Base-by-base conservation (phyloP, 2,888 invertebrate species). In the Polydrusus cervinus region DNA sequence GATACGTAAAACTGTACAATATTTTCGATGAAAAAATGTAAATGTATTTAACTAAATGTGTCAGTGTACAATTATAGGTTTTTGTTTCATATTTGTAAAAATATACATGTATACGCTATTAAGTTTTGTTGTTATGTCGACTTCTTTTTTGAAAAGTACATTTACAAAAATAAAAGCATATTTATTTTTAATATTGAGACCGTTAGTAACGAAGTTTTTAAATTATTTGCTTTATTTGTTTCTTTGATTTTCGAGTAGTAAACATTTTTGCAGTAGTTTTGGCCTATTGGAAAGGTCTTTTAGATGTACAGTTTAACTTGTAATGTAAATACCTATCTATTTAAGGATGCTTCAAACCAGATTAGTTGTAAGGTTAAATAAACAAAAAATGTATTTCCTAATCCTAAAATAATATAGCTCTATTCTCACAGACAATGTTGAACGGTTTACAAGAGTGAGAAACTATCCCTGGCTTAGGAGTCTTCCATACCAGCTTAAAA, bases 1-100 rank as follows among this genome's bases (percentile, higher is more conserved):
- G 84, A 87, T 87, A 87, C 87, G 87, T 87, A 87, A 87, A 84
- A 84, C 85, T 86, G 87, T 87, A 87, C 87, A 87, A 87, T 87
- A 87, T 86, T 84, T 84, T 82, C 81, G 65, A 78, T 79, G 81
- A 81, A 79, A 80, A 80, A 81, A 80, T 82, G 83, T 84, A 82
- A 83, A 84, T 81, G 81, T 82, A 75, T 74, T 69, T 71, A 38
- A 65, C 43, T 69, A 80, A 78, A 67, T 76, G 71, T 78, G 73
- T 72, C 74, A 76, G 71, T 81, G 81, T 81, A 81, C 75, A 80
- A 82, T 79, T 83, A 81, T 68, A 80, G 79, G 81, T 82, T 76
- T 60, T 34, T 73, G 25, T 61, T 76, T 66, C 47, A 79, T 75
- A 81, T 82, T 80, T 84, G 83, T 84, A 83, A 84, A 84, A 82